Evolutionary conservation across 2,113 vertebrate species (phyloP).

Genomic region (Xenopus tropicalis): UCB_Xtro_10.0 CM004450.2:75446001-75446500

Average conservation of each 20-base stretch:
- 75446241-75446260: conserved; percentile 73
- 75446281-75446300: neutral
- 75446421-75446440: conserved; percentile 73
- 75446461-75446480: conserved; percentile 93
- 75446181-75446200: conserved; percentile 81
- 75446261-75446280: neutral
- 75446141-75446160: no score
- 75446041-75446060: no score
- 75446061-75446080: no score
- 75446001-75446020: no score
- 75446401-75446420: no score
- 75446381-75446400: no score
- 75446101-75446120: no score
- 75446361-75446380: no score
- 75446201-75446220: conserved; percentile 93
- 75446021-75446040: no score
- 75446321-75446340: no score
- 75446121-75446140: no score
- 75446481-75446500: conserved; percentile 73
- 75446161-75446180: conserved; percentile 56
- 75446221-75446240: conserved; percentile 83
- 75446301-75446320: neutral
- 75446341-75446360: accelerated
- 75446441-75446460: conserved; percentile 86
- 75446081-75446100: no score